A percentile compares a stretch with the other conserved stretches of the same genome.
Conservation (phyloP, 1,140 invertebrate genomes). For the Pseudomyrmex concolor region DNA sequence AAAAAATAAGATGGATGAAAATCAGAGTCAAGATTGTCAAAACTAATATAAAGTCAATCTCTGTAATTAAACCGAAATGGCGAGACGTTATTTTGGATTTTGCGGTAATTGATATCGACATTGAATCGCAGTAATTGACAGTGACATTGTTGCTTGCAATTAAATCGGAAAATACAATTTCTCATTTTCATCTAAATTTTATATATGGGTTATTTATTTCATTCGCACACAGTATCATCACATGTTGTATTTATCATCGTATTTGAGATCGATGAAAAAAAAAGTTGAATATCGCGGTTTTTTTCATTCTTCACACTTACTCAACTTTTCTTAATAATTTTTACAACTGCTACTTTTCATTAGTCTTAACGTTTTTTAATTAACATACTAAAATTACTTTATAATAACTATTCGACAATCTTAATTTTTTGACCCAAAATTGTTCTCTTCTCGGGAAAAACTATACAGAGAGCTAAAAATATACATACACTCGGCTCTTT, state of each 20-base stretch:
- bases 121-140: constrained; percentile 40
- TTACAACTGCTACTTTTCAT: constrained; percentile 1
- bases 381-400: neutral
- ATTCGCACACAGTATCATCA: neutral
- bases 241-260: neutral
- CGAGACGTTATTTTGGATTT: constrained; percentile 33
- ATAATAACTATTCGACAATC: neutral
- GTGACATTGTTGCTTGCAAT: constrained; percentile 40
- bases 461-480: neutral
- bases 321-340: neutral
- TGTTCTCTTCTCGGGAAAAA: neutral
- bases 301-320: neutral
- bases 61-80: constrained; percentile 42
- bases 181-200: constrained; percentile 23
- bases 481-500: neutral
- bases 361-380: neutral
- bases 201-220: constrained; percentile 10
- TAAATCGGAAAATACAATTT: constrained; percentile 15
- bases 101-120: constrained; percentile 44
- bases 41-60: constrained; percentile 27
- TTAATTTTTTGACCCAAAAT: neutral
- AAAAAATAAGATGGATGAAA: neutral
- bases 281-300: neutral
- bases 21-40: constrained; percentile 11
- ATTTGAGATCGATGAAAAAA: neutral